A percentile compares a stretch with the other conserved stretches of the same genome.
These are phyloP conservation scores for Thunnus thynnus DNA, from an alignment of 2,113 vertebrate species.

Conservation along the genomic window DNA sequence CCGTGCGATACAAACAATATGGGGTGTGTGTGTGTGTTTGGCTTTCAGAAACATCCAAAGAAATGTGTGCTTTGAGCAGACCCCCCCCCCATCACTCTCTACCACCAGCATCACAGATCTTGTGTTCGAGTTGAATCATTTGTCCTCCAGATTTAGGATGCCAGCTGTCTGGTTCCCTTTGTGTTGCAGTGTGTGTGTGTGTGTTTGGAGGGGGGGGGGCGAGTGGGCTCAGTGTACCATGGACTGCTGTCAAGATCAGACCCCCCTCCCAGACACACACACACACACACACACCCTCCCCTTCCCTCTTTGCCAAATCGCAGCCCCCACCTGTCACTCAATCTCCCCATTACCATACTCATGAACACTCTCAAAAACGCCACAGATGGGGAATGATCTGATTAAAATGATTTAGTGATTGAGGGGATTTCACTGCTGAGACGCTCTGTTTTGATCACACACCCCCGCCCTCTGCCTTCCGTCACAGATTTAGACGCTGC, in stretches of 20 bases:
- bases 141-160: slow-evolving; percentile 75
- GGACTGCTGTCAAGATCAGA: slow-evolving; percentile 68
- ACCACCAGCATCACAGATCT: slow-evolving; percentile 58
- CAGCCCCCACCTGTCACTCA: slow-evolving; percentile 75
- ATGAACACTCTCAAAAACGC: slow-evolving; percentile 55
- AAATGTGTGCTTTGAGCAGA: slow-evolving; percentile 54
- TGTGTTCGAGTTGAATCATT: slow-evolving; percentile 65
- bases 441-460: slow-evolving; percentile 36
- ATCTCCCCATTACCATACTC: slow-evolving; percentile 57
- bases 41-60: slow-evolving; percentile 53
- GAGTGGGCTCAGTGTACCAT: slow-evolving; percentile 49
- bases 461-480: not conserved
- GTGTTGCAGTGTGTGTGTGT: slow-evolving; percentile 55
- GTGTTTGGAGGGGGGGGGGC: not conserved
- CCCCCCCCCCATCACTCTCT: not conserved
- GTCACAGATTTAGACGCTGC: slow-evolving; percentile 12
- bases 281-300: slow-evolving; percentile 26
- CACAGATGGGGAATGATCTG: slow-evolving; percentile 76
- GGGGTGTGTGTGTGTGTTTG: slow-evolving; percentile 23
- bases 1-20: slow-evolving; percentile 27
- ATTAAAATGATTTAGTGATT: slow-evolving; percentile 77
- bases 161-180: slow-evolving; percentile 81
- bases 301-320: slow-evolving; percentile 63
- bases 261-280: not conserved
- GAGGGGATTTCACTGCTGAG: slow-evolving; percentile 60